Evolutionary conservation across 2,888 invertebrate genomes (phyloP).

Genomic region (Scrobipalpa costella): DNA sequence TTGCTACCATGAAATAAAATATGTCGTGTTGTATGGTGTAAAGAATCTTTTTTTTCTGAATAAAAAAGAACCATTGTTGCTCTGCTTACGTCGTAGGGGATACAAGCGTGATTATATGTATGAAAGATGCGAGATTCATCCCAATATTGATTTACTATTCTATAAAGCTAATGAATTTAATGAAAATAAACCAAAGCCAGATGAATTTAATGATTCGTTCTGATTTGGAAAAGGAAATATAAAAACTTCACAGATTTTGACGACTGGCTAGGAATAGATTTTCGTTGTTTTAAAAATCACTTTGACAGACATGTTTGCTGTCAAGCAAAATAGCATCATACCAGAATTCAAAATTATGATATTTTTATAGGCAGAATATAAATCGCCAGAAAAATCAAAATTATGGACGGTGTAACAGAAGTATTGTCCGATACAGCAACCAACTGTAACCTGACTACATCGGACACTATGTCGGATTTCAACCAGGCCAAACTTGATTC

Average conservation of each 20-base stretch:
- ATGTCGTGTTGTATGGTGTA: not conserved
- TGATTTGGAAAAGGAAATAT: not conserved
- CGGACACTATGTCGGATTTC: conserved; percentile 64
- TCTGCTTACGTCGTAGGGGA: no score
- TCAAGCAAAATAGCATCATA: conserved; percentile 28
- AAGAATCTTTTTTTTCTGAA: no score
- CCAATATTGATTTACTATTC: no score
- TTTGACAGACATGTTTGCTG: conserved; percentile 28
- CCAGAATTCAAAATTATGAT: conserved; percentile 55
- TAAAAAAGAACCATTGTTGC: no score
- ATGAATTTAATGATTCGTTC: not conserved
- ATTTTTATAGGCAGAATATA: conserved; percentile 35
- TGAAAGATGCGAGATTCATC: no score
- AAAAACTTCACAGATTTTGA: conserved; percentile 7
- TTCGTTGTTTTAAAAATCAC: conserved; percentile 34
- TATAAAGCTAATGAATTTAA: no score
- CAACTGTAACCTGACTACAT: conserved; percentile 62
- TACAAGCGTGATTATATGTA: no score
- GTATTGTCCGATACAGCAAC: conserved; percentile 64
- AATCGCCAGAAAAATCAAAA: conserved; percentile 38
- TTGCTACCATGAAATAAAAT: not conserved
- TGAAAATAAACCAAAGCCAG: no score
- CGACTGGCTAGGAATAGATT: not conserved
- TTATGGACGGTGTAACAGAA: conserved; percentile 72
- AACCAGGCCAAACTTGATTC: conserved; percentile 70